A percentile compares a stretch with the other conserved stretches of the same genome.
These are phyloP conservation scores for Sander vitreus DNA, from an alignment of 2,113 vertebrate species.

Conservation along the genomic window DNA sequence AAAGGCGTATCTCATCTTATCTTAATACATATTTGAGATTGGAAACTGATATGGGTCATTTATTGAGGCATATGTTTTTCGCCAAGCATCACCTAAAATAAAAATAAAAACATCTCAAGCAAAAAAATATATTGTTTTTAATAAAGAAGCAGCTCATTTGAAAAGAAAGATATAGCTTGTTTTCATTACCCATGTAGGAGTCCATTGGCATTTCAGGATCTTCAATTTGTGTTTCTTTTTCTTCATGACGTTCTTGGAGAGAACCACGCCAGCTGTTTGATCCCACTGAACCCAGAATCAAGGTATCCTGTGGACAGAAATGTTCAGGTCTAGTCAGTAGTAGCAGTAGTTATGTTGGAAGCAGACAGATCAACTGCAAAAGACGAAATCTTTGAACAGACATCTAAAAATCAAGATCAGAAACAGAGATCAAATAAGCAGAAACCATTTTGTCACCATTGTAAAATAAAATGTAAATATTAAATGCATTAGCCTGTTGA, in stretches of 20 bases:
- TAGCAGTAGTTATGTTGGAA: not conserved
- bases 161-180: not conserved
- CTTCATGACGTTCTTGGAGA: not conserved
- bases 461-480: no score
- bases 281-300: slow-evolving; percentile 81
- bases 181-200: slow-evolving; percentile 80
- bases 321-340: not conserved
- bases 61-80: not conserved
- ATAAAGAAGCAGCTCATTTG: not conserved
- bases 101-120: not conserved
- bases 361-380: not conserved
- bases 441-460: not conserved
- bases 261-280: slow-evolving; percentile 76
- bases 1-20: no score
- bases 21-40: not conserved
- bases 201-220: slow-evolving; percentile 56
- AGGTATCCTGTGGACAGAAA: slow-evolving; percentile 61
- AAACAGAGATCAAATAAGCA: not conserved
- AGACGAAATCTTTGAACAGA: not conserved
- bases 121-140: not conserved
- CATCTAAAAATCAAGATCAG: not conserved
- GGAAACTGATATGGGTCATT: not conserved
- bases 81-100: not conserved
- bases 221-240: slow-evolving; percentile 21
- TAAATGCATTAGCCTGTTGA: no score